These are phyloP conservation scores for Tenualosa thibaudeaui DNA, from an alignment of 2,797 vertebrate genomes.

Conservation along the genomic window DNA sequence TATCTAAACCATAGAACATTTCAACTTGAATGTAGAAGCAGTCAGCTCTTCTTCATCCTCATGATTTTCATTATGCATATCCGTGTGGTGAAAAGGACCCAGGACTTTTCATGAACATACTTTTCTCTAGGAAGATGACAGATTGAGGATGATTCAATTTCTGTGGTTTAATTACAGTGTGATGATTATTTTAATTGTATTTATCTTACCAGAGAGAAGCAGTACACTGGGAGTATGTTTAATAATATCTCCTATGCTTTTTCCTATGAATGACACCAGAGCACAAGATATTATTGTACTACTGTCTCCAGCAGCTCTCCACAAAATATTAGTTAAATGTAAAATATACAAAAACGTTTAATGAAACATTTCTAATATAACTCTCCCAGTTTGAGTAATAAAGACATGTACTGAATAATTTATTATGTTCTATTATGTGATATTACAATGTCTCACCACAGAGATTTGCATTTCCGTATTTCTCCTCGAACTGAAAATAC, in stretches of 20 bases:
- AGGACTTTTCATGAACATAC: background rate
- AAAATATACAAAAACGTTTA: background rate
- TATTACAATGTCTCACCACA: constrained; percentile 51
- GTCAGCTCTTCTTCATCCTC: background rate
- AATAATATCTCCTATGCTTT: background rate
- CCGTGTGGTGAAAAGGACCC: background rate
- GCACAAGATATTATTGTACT: background rate
- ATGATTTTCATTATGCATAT: background rate
- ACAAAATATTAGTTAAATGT: background rate
- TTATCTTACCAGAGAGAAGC: background rate
- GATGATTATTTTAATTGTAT: background rate
- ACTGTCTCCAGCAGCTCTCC: background rate
- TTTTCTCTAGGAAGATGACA: background rate
- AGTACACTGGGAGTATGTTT: background rate
- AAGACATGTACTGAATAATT: too few relatives aligned
- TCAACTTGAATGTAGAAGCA: background rate
- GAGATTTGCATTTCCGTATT: constrained; percentile 59
- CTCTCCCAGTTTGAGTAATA: too few relatives aligned
- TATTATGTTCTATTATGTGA: background rate
- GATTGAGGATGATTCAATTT: too few relatives aligned
- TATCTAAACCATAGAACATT: background rate
- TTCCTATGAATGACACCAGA: background rate
- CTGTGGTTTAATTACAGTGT: background rate
- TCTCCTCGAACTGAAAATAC: constrained; percentile 65
- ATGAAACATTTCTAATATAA: background rate